Conservation (phyloP, 2,797 vertebrate species). For the Galaxias olidus region DNA sequence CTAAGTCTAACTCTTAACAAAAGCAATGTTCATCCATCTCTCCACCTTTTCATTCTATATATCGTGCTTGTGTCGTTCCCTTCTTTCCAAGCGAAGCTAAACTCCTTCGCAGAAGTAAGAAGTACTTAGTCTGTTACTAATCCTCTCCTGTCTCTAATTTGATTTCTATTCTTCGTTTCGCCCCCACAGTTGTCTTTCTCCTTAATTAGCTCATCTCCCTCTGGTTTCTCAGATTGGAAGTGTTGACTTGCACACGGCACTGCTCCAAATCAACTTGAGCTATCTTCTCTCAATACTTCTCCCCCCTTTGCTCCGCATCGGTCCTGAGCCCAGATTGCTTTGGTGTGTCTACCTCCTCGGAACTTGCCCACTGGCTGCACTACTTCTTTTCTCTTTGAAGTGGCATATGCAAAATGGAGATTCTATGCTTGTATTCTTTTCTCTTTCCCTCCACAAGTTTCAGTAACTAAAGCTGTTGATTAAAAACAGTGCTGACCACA, state of each 20-base stretch:
- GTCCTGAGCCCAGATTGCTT: constrained; percentile 23
- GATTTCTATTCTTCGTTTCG: constrained; percentile 59
- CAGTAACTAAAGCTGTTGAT: too few species aligned
- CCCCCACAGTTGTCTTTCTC: constrained; percentile 58
- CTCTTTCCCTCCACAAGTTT: too few species aligned
- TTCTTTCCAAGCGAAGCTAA: constrained; percentile 24
- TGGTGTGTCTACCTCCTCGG: constrained; percentile 36
- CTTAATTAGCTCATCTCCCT: constrained; percentile 68
- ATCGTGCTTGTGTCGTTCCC: background rate
- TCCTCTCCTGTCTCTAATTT: constrained; percentile 65
- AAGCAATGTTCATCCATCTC: constrained; percentile 30
- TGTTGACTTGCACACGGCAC: constrained; percentile 54
- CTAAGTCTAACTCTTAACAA: background rate
- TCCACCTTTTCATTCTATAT: constrained; percentile 20
- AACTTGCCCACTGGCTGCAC: constrained; percentile 52
- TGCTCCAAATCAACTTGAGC: constrained; percentile 55
- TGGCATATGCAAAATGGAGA: constrained; percentile 56
- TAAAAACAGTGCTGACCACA: too few species aligned
- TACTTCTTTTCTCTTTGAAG: constrained; percentile 61
- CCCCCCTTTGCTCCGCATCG: background rate
- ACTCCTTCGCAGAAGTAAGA: constrained; percentile 47
- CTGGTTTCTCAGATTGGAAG: constrained; percentile 61
- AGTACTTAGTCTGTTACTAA: constrained; percentile 55
- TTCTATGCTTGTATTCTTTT: constrained; percentile 57
- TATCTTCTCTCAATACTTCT: constrained; percentile 11